phyloP scores from a whole-genome alignment of 2,113 vertebrate species.

The Tetrao urogallus region DNA sequence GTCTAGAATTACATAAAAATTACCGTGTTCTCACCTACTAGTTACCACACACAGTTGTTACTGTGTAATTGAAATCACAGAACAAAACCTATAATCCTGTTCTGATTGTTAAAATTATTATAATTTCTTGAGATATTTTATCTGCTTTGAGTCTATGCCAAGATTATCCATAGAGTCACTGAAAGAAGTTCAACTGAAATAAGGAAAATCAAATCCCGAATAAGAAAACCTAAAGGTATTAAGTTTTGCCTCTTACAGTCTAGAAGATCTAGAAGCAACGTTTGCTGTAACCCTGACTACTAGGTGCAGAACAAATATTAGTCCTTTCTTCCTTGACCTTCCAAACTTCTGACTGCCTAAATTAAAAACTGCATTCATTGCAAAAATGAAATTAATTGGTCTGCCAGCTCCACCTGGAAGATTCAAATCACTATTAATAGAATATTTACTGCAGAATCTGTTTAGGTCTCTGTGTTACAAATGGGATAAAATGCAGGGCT shows the following conservation, averaged over 20 bases:
- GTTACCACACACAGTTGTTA: conserved; percentile 11
- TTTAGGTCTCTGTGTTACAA: background rate
- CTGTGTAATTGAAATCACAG: conserved; percentile 35
- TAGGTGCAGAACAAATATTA: background rate
- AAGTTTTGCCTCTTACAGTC: background rate
- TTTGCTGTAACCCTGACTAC: background rate
- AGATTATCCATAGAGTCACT: background rate
- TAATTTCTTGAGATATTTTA: conserved; percentile 5
- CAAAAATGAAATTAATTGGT: background rate
- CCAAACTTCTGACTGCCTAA: background rate
- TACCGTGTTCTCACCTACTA: conserved; percentile 16
- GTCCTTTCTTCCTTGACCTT: background rate
- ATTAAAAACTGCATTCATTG: background rate
- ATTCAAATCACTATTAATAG: background rate
- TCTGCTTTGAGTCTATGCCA: conserved; percentile 12
- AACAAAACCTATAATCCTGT: conserved; percentile 34
- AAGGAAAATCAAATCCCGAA: background rate
- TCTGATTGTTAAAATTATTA: conserved; percentile 42
- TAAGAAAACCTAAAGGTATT: background rate
- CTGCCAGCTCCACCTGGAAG: background rate
- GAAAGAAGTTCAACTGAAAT: background rate
- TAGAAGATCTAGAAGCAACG: background rate
- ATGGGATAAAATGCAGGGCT: background rate
- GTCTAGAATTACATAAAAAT: conserved; percentile 54
- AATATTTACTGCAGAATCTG: background rate